These are phyloP conservation scores for Onthophagus taurus DNA, from an alignment of 1,140 invertebrate species.

Conservation along the genomic window DNA sequence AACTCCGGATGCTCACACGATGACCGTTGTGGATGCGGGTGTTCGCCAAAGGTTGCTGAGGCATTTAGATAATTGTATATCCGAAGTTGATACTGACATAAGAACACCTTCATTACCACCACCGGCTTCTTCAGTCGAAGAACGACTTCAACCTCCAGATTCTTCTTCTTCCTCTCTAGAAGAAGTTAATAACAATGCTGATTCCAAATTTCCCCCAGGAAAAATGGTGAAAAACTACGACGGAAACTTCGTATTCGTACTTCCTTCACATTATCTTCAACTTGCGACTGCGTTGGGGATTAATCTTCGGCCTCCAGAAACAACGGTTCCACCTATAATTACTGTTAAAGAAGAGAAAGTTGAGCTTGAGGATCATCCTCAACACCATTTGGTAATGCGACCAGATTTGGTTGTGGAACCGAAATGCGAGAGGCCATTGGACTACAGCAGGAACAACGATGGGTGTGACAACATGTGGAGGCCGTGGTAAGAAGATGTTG, in stretches of 20 bases:
- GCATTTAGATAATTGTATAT: conserved; percentile 61
- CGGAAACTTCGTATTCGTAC: conserved; percentile 34
- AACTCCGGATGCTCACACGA: conserved; percentile 55
- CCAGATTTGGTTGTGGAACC: too few relatives aligned
- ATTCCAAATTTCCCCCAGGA: conserved; percentile 3
- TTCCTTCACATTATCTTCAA: conserved; percentile 37
- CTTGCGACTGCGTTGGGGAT: conserved; percentile 34
- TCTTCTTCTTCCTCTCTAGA: conserved; percentile 20
- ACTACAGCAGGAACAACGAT: conserved; percentile 31
- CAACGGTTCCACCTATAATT: neutral
- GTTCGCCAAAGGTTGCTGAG: conserved; percentile 58
- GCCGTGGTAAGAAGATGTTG: conserved; percentile 29
- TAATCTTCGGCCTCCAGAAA: conserved; percentile 27
- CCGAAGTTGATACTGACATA: conserved; percentile 58
- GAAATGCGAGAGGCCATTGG: conserved; percentile 25
- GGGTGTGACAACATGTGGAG: conserved; percentile 31
- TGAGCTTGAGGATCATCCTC: conserved; percentile 15
- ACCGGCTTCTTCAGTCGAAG: conserved; percentile 15
- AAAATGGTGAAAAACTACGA: conserved; percentile 33
- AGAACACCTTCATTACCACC: conserved; percentile 26
- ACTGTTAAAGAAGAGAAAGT: conserved; percentile 11
- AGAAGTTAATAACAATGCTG: conserved; percentile 28
- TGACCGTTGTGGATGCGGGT: conserved; percentile 52
- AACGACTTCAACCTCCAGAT: conserved; percentile 20
- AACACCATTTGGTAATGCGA: neutral